Conservation (phyloP, 2,113 vertebrate species). For the Labeo catla region DNA sequence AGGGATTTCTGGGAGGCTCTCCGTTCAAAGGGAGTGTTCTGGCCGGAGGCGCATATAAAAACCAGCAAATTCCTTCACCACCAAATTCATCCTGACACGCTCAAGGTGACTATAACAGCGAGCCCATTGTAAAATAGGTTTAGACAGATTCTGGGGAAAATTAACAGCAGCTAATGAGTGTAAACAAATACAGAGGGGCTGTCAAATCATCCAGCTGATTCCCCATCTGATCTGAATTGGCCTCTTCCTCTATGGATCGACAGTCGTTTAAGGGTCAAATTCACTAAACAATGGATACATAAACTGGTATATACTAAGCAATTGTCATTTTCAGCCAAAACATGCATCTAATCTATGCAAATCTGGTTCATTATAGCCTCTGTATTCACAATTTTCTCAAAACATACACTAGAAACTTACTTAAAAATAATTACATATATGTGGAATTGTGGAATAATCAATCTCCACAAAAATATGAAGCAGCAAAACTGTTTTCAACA, state of each 20-base stretch:
- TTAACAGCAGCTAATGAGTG: too few relatives aligned
- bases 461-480: too few relatives aligned
- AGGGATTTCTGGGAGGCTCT: conserved; percentile 6
- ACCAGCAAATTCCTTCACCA: not conserved
- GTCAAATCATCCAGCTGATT: not conserved
- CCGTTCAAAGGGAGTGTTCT: not conserved
- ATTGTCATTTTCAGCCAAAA: not conserved
- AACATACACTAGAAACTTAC: not conserved
- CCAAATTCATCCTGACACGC: not conserved
- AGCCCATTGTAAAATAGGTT: not conserved
- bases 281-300: not conserved
- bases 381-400: too few relatives aligned
- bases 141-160: too few relatives aligned
- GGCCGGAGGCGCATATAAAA: conserved; percentile 5
- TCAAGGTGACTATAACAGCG: not conserved
- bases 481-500: too few relatives aligned
- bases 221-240: not conserved
- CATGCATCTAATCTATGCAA: not conserved
- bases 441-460: too few relatives aligned
- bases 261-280: not conserved
- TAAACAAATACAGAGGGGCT: not conserved
- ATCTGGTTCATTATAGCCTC: not conserved
- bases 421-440: too few relatives aligned
- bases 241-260: not conserved
- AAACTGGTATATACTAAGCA: not conserved